A percentile compares a stretch with the other conserved stretches of the same genome.
These are phyloP conservation scores for Syncerus caffer DNA, from an alignment of 2,797 vertebrate species.

Conservation along the genomic window DNA sequence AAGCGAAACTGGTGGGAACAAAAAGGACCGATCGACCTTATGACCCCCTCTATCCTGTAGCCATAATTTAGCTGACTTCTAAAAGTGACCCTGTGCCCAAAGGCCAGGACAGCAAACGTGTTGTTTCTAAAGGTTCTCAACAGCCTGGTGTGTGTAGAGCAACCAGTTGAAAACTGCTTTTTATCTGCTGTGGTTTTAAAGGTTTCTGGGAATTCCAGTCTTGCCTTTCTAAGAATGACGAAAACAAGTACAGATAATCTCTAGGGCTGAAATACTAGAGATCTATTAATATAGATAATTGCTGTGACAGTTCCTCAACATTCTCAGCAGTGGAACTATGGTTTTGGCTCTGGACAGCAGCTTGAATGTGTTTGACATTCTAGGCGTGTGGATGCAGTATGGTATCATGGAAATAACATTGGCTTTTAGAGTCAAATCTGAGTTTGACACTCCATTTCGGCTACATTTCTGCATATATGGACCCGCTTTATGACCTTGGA, in stretches of 20 bases:
- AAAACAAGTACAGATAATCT: background rate
- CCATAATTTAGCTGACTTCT: too few species aligned
- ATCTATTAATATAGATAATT: background rate
- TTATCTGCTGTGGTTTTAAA: background rate
- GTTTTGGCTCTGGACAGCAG: background rate
- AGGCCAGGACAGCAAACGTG: background rate
- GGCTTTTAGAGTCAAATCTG: background rate
- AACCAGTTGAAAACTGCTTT: background rate
- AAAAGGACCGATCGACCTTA: background rate
- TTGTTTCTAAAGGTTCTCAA: background rate
- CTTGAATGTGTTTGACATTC: background rate
- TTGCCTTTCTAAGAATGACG: background rate
- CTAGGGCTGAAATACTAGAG: background rate
- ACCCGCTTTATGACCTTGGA: background rate
- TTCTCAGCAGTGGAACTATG: too few species aligned
- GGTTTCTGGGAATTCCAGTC: background rate
- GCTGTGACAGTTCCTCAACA: background rate
- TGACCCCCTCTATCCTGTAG: background rate
- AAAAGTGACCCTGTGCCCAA: background rate
- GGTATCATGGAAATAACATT: fast-evolving
- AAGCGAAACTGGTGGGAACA: too few species aligned
- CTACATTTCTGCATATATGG: fast-evolving
- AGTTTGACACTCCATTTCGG: background rate
- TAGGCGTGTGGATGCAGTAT: fast-evolving
- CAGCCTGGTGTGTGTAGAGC: background rate